Evolutionary conservation across 2,113 vertebrate species (phyloP), one percentile per base, ranked within the genome.

Genomic region (Ia io): DNA sequence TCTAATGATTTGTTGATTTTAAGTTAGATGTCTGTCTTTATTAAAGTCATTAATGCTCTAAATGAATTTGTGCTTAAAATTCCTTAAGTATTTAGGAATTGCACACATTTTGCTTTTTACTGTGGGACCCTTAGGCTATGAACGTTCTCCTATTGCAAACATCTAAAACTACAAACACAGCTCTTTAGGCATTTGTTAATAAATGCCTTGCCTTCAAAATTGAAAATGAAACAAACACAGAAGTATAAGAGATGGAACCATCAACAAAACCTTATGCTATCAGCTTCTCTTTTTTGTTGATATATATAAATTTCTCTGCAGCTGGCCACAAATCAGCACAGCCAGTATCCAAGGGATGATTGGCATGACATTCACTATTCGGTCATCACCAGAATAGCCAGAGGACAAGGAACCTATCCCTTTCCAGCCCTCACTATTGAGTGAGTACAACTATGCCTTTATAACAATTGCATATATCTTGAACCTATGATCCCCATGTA

Each of bases 1-100:
- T 89, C 82, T 96, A 97, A 92, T 86, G 77, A 95, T 95, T 93
- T 96, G 77, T 92, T 97, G 84, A 90, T 96, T 95, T 92, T 96
- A 96, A 90, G 84, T 91, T 78, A 92, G 82, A 86, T 92, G 82
- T 28, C 73, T 89, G 83, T 88, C 90, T 85, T 96, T 86, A 95
- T 92, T 96, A 93, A 94, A 96, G 40, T 78, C 95, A 93, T 96
- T 97, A 96, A 96, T 97, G 95, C 61, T 93, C 25, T 88, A 88
- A 97, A 69, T 83, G 73, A 96, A 73, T 93, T 88, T 93, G 91
- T 88, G 70, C 65, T 93, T 91, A 53, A 96, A 96, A 96, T 94
- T 96, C 63, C 49, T 49, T 93, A 95, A 6, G 22, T 94, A 92
- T 92, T 91, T 95, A 88, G 73, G 40, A 95, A 95, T 97, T 84